Evolutionary conservation across 2,888 invertebrate genomes (phyloP).

Genomic region (Perizoma flavofasciatum): DNA sequence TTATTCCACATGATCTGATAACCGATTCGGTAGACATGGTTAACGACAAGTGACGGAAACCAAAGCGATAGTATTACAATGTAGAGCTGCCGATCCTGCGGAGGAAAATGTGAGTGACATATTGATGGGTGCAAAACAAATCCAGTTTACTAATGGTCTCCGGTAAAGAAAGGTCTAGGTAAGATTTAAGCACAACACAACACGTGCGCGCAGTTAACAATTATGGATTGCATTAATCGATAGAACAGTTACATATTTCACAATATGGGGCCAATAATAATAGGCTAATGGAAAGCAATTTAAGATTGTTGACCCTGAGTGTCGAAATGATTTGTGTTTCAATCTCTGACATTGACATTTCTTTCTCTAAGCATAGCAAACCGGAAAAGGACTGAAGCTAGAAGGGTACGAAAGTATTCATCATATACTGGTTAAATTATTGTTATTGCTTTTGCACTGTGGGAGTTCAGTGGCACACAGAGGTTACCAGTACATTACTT

Average conservation of each 20-base stretch:
- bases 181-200: slow-evolving; percentile 12
- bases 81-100: slow-evolving; percentile 75
- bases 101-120: slow-evolving; percentile 76
- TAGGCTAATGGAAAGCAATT: slow-evolving; percentile 7
- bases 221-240: slow-evolving; percentile 11
- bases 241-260: not conserved
- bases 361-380: too few species aligned
- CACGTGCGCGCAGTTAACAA: slow-evolving; percentile 13
- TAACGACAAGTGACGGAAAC: slow-evolving; percentile 52
- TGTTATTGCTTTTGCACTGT: too few species aligned
- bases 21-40: slow-evolving; percentile 46
- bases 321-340: slow-evolving; percentile 6
- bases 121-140: slow-evolving; percentile 28
- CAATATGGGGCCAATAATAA: not conserved
- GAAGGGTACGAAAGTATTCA: too few species aligned
- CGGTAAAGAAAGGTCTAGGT: too few species aligned
- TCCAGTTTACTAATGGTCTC: slow-evolving; percentile 25
- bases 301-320: slow-evolving; percentile 8
- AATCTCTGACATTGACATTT: not conserved
- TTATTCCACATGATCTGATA: slow-evolving; percentile 27
- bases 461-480: too few species aligned
- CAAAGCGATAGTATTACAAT: slow-evolving; percentile 62
- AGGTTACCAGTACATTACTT: too few species aligned
- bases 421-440: too few species aligned
- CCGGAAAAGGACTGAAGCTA: too few species aligned